These are phyloP conservation scores for Urocolius indicus DNA, from an alignment of 2,113 vertebrate species.

Conservation along the genomic window DNA sequence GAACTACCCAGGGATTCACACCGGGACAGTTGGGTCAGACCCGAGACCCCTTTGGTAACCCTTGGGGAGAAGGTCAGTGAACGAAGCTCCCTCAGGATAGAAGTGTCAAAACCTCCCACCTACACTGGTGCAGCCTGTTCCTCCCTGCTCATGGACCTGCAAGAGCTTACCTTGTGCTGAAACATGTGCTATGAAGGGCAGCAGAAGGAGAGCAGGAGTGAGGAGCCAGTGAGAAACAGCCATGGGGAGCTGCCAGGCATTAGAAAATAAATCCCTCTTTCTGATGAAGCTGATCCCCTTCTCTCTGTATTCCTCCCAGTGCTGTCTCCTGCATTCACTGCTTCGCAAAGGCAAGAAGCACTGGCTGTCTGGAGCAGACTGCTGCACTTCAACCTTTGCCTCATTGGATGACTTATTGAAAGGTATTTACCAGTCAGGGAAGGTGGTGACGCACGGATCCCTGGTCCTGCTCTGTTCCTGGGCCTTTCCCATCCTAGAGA, in stretches of 20 bases:
- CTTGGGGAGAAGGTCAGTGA: not conserved
- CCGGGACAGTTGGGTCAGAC: not conserved
- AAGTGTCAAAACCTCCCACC: not conserved
- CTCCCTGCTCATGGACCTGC: too few relatives aligned
- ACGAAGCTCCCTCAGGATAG: not conserved
- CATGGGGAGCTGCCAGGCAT: not conserved
- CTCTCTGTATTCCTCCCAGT: not conserved
- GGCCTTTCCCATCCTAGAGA: not conserved
- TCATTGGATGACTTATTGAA: conserved; percentile 49
- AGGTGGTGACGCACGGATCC: not conserved
- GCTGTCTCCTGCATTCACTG: not conserved
- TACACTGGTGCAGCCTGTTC: not conserved
- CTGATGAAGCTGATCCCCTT: not conserved
- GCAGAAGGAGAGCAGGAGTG: not conserved
- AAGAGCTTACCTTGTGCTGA: conserved; percentile 32
- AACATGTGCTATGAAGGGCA: not conserved
- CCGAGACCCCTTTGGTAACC: too few relatives aligned
- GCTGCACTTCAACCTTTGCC: conserved; percentile 58
- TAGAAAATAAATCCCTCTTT: not conserved
- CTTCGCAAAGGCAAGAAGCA: not conserved
- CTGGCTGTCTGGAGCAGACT: not conserved
- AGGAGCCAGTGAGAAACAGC: not conserved
- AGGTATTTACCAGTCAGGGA: not conserved
- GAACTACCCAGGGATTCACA: not conserved
- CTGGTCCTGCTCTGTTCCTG: not conserved